phyloP scores from a whole-genome alignment of 2,797 vertebrate species.

The Esox lucius region DNA sequence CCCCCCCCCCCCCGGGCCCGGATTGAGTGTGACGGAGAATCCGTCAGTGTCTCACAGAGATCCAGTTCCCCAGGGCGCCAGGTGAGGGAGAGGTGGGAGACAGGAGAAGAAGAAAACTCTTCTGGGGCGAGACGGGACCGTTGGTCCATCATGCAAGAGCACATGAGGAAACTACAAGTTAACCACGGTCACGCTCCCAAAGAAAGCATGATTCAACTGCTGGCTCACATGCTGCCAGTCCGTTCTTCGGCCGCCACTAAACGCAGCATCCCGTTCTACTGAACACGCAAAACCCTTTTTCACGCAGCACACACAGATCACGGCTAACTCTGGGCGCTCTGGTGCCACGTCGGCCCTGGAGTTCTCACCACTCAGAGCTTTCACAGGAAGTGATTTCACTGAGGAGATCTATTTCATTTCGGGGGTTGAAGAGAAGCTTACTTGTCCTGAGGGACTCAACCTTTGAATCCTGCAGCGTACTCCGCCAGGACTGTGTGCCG shows the following conservation, averaged over 20 bases:
- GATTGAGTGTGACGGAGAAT: slow-evolving; percentile 1
- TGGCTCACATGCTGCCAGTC: slow-evolving; percentile 12
- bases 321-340: neutral
- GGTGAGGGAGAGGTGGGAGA: neutral
- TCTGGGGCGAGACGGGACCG: slow-evolving; percentile 7
- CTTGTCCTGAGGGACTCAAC: slow-evolving; percentile 57
- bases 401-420: slow-evolving; percentile 60
- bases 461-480: slow-evolving; percentile 57
- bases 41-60: slow-evolving; percentile 8
- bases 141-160: slow-evolving; percentile 32
- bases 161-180: neutral
- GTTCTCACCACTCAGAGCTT: slow-evolving; percentile 57
- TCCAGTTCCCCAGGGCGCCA: neutral
- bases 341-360: slow-evolving; percentile 32
- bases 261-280: slow-evolving; percentile 25
- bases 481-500: slow-evolving; percentile 35
- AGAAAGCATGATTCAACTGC: slow-evolving; percentile 16
- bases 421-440: slow-evolving; percentile 55
- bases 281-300: slow-evolving; percentile 8
- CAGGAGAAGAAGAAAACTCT: neutral
- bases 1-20: neutral
- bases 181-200: neutral
- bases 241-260: slow-evolving; percentile 5
- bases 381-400: slow-evolving; percentile 71
- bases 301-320: neutral